Evolutionary conservation across 2,888 invertebrate genomes (phyloP).

Genomic region (Sisyra nigra): DNA sequence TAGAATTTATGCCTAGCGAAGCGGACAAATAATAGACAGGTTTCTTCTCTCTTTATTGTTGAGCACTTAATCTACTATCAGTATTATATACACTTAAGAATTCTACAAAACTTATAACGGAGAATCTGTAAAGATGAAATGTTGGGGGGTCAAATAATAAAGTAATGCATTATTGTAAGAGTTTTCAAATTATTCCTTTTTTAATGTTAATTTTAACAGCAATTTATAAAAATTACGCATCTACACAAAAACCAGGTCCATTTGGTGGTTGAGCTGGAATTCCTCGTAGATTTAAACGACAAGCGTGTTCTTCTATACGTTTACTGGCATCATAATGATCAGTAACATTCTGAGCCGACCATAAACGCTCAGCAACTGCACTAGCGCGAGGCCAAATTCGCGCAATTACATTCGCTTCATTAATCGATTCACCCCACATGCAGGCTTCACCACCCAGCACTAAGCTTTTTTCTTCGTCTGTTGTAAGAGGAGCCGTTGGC

Average conservation of each 20-base stretch:
- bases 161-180: too few relatives aligned
- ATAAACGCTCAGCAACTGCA: conserved; percentile 73
- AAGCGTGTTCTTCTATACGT: conserved; percentile 54
- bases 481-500: conserved; percentile 35
- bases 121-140: too few relatives aligned
- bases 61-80: too few relatives aligned
- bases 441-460: conserved; percentile 84
- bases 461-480: conserved; percentile 34
- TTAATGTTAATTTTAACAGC: too few relatives aligned
- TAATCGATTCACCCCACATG: conserved; percentile 83
- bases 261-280: conserved; percentile 49
- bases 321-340: conserved; percentile 28
- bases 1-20: too few relatives aligned
- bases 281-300: conserved; percentile 52
- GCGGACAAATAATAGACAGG: too few relatives aligned
- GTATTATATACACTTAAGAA: too few relatives aligned
- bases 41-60: too few relatives aligned
- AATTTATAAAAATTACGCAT: too few relatives aligned
- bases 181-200: too few relatives aligned
- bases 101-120: too few relatives aligned
- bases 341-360: conserved; percentile 39
- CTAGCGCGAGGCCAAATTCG: conserved; percentile 75
- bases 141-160: too few relatives aligned
- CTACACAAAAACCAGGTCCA: conserved; percentile 47
- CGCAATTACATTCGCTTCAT: conserved; percentile 39